Conservation (phyloP, 1,140 invertebrate species). For the Sycophila sp. region DNA sequence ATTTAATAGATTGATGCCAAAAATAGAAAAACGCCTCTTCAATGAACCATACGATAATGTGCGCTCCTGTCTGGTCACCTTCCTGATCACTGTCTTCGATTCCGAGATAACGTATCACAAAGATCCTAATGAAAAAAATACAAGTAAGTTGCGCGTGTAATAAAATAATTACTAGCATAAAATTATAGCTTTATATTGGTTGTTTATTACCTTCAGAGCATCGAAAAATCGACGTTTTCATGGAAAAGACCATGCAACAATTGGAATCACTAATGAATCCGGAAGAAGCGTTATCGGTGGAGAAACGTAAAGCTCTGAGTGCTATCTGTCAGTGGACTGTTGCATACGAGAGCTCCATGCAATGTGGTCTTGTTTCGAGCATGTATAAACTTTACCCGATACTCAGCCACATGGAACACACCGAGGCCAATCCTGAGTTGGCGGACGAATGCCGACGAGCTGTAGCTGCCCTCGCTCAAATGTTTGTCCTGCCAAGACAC, state of each 20-base stretch:
- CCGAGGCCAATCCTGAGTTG: slow-evolving; percentile 83
- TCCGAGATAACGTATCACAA: slow-evolving; percentile 45
- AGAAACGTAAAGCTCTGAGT: neutral
- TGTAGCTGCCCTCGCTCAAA: slow-evolving; percentile 73
- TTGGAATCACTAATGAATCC: neutral
- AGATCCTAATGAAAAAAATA: too few relatives aligned
- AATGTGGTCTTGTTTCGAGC: slow-evolving; percentile 61
- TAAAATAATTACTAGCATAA: too few relatives aligned
- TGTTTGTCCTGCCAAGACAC: slow-evolving; percentile 65
- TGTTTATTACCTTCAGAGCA: slow-evolving; percentile 4
- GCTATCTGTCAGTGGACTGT: neutral
- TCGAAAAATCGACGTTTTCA: neutral
- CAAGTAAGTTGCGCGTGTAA: too few relatives aligned
- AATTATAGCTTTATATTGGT: too few relatives aligned
- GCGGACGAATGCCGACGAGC: slow-evolving; percentile 72
- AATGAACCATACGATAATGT: slow-evolving; percentile 83
- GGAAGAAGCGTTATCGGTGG: neutral
- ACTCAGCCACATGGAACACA: slow-evolving; percentile 79
- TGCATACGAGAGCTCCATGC: slow-evolving; percentile 46
- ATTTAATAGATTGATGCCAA: slow-evolving; percentile 69
- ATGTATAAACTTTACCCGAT: slow-evolving; percentile 74
- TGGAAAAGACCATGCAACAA: neutral
- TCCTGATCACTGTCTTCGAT: slow-evolving; percentile 75
- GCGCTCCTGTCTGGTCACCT: slow-evolving; percentile 74
- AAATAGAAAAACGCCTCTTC: slow-evolving; percentile 64